Base-by-base conservation (phyloP, 2,888 invertebrate species). In the Unio pictorum region DNA sequence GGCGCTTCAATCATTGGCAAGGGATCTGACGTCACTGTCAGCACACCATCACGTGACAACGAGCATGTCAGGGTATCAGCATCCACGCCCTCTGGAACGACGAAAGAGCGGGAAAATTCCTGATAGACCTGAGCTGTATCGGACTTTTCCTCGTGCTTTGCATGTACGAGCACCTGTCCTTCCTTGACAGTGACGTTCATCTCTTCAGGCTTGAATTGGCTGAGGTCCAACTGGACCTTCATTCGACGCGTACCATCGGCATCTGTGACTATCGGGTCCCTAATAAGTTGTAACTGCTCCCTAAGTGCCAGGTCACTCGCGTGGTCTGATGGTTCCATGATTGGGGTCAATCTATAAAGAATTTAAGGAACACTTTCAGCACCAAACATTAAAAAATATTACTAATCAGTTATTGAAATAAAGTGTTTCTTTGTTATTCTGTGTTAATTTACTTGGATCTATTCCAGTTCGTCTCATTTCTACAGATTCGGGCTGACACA, bases 101-200 rank as follows among this genome's bases (percentile, higher is more conserved):
- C 93, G 92, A 98, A 98, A 92, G 98, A 97, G 83, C 97, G 94
- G 91, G 98, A 97, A 94, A 98, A 98, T 91, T 98, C 98, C 92
- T 98, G 94, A 93, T 97, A 98, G 76, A 98, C 97, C 63, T 96
- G 96, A 92, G 97, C 96, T 89, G 96, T 96, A 91, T 98, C 97
- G 63, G 96, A 94, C 92, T 98, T 98, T 92, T 99, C 98, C 91
- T 98, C 98, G 92, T 98, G 98, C 91, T 98, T 97, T 76, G 98
- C 98, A 90, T 98, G 96, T 66, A 97, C 96, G 45, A 63, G 71
- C 58, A 98, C 93, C 93, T 97, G 96, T 92, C 97, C 98, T 92
- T 98, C 98, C 85, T 98, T 97, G 81, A 98, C 98, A 92, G 98
- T 99, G 81, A 98, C 97, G 89, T 98, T 96, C 90, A 98, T 97